Evolutionary conservation across 2,888 invertebrate species (phyloP).

Genomic region (Amphimallon solstitiale): DNA sequence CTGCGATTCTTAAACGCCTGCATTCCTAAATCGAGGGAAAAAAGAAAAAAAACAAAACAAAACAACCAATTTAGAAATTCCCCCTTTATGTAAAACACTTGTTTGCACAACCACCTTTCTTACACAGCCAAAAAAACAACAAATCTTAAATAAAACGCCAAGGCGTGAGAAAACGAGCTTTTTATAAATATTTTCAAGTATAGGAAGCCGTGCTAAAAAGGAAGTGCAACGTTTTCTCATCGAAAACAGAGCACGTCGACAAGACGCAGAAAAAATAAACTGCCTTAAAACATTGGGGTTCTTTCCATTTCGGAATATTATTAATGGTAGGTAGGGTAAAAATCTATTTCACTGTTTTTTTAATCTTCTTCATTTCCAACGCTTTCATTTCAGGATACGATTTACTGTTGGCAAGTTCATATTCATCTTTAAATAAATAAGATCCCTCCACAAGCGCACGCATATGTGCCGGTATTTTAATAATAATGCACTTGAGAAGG

Average conservation of each 20-base stretch:
- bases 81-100: conserved; percentile 36
- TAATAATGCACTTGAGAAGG: too few species aligned
- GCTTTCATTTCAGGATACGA: background rate
- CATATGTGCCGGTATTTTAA: too few species aligned
- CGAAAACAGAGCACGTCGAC: background rate
- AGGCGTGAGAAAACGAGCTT: conserved; percentile 6
- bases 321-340: conserved; percentile 1
- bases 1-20: too few species aligned
- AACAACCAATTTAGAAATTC: conserved; percentile 29
- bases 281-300: conserved; percentile 6
- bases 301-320: background rate
- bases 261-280: conserved; percentile 11
- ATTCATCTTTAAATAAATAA: conserved; percentile 24
- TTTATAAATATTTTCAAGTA: background rate
- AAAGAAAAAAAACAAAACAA: background rate
- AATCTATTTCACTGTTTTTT: too few species aligned
- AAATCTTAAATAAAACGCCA: background rate
- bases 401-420: background rate
- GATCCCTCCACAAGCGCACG: conserved; percentile 6
- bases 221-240: background rate
- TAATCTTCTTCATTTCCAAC: background rate
- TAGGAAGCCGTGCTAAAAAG: background rate
- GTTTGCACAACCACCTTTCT: conserved; percentile 14
- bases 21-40: too few species aligned
- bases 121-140: background rate